Evolutionary conservation across 92 coral and sea anemone genomes (phyloP).

Genomic region (Porites evermanni): DNA sequence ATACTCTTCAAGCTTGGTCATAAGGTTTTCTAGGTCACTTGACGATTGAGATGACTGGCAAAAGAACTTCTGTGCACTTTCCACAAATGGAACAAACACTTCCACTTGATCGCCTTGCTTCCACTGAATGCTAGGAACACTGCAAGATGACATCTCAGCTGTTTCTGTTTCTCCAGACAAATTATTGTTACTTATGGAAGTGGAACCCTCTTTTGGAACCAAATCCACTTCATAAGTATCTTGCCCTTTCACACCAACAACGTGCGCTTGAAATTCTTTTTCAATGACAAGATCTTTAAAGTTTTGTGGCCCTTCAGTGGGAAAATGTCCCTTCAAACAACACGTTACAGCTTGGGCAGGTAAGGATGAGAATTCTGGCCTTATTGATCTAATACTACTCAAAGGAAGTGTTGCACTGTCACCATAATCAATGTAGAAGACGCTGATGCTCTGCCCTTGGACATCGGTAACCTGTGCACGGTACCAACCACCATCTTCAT

Average conservation of each 20-base stretch:
- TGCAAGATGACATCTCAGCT: neutral
- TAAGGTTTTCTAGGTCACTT: conserved; percentile 58
- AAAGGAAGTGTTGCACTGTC: conserved; percentile 77
- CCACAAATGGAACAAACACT: conserved; percentile 46
- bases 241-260: conserved; percentile 29
- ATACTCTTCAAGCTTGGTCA: conserved; percentile 71
- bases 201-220: conserved; percentile 38
- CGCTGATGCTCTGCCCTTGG: conserved; percentile 30
- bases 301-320: conserved; percentile 24
- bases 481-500: conserved; percentile 86
- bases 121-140: conserved; percentile 24
- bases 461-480: conserved; percentile 61
- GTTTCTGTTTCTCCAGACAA: conserved; percentile 5
- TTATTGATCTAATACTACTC: conserved; percentile 50
- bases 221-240: conserved; percentile 53
- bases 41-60: conserved; percentile 44
- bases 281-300: conserved; percentile 68
- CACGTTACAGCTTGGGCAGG: conserved; percentile 76
- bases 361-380: conserved; percentile 53
- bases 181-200: neutral
- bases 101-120: conserved; percentile 13
- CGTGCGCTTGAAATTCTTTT: conserved; percentile 64
- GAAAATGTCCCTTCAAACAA: conserved; percentile 32
- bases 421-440: conserved; percentile 90
- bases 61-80: conserved; percentile 51